Evolutionary conservation across 2,113 vertebrate species (phyloP).

Genomic region (Perccottus glenii): DNA sequence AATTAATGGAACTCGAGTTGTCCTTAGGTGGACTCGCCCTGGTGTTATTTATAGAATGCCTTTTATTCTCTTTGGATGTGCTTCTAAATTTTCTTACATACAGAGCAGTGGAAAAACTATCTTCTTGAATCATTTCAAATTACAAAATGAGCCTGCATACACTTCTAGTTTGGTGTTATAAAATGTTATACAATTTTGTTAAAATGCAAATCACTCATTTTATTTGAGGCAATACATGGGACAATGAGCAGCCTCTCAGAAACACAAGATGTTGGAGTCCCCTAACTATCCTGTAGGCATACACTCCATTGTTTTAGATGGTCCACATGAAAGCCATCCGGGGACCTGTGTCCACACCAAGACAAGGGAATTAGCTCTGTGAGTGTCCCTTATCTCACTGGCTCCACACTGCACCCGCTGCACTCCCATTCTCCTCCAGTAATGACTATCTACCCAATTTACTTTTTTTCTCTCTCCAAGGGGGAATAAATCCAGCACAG

Average conservation of each 20-base stretch:
- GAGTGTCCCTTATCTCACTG: constrained; percentile 78
- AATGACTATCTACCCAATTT: constrained; percentile 83
- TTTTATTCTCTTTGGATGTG: constrained; percentile 31
- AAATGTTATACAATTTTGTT: constrained; percentile 45
- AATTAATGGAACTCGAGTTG: constrained; percentile 29
- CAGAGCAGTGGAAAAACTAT: constrained; percentile 47
- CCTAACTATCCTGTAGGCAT: constrained; percentile 29
- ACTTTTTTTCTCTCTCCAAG: constrained; percentile 68
- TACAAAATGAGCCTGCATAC: constrained; percentile 51
- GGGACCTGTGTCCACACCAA: constrained; percentile 65
- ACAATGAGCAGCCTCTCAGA: constrained; percentile 42
- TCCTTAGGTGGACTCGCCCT: constrained; percentile 21
- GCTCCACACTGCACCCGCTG: constrained; percentile 71
- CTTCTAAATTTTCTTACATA: constrained; percentile 50
- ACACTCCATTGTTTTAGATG: constrained; percentile 69
- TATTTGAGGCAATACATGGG: constrained; percentile 50
- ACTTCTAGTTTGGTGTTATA: constrained; percentile 28
- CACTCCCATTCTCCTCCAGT: constrained; percentile 76
- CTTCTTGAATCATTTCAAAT: constrained; percentile 65
- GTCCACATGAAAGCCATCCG: constrained; percentile 75
- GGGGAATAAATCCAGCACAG: constrained; percentile 74
- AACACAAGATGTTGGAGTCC: constrained; percentile 52
- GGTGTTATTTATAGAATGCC: constrained; percentile 48
- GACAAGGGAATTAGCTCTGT: constrained; percentile 80
- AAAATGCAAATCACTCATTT: constrained; percentile 58